Conservation (phyloP, 2,797 vertebrate genomes). For the Pagetopsis macropterus region DNA sequence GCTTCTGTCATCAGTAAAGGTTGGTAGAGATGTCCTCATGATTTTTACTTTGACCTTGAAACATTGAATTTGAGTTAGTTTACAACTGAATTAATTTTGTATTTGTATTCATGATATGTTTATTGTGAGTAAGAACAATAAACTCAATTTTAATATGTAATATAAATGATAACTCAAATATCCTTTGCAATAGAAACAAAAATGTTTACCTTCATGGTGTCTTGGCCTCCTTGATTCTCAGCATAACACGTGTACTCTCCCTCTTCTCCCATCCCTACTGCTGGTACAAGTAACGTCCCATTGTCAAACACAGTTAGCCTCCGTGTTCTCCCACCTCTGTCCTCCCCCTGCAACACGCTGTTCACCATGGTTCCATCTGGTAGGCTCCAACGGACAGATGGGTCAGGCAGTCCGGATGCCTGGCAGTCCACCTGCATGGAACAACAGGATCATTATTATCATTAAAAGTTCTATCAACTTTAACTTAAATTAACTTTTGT, state of each 20-base stretch:
- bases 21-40: slow-evolving; percentile 83
- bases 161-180: too few species aligned
- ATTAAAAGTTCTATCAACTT: neutral
- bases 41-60: slow-evolving; percentile 88
- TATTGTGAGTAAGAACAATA: neutral
- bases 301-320: slow-evolving; percentile 91
- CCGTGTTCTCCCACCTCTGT: slow-evolving; percentile 78
- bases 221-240: slow-evolving; percentile 91
- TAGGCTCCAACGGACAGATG: slow-evolving; percentile 91
- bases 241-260: slow-evolving; percentile 94
- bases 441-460: slow-evolving; percentile 1
- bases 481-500: neutral
- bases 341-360: slow-evolving; percentile 85
- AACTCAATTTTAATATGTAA: neutral
- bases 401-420: slow-evolving; percentile 92
- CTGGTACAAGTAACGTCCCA: slow-evolving; percentile 91
- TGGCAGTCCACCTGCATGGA: slow-evolving; percentile 89
- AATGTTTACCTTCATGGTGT: slow-evolving; percentile 86
- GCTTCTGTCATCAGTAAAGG: slow-evolving; percentile 78
- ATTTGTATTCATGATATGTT: neutral
- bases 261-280: slow-evolving; percentile 87
- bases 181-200: too few species aligned
- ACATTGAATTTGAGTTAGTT: slow-evolving; percentile 13
- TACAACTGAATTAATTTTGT: neutral
- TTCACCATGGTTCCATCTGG: slow-evolving; percentile 93